phyloP scores from a whole-genome alignment of 2,797 vertebrate species.

The Hozukius guyotensis region DNA sequence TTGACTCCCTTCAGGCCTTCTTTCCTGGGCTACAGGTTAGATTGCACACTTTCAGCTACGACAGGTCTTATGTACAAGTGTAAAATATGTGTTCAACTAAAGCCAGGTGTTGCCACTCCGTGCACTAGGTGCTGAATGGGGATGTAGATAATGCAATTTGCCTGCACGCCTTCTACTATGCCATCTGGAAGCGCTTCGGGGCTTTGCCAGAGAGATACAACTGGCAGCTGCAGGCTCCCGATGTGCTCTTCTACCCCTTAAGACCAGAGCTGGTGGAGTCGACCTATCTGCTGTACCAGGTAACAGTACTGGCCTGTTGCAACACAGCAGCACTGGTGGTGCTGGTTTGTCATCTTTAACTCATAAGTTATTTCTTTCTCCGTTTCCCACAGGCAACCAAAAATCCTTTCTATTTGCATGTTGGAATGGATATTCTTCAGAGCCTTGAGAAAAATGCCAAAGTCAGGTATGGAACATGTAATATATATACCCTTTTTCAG shows the following conservation, averaged over 20 bases:
- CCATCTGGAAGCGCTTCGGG: slow-evolving; percentile 98
- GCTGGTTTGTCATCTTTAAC: neutral
- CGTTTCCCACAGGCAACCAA: slow-evolving; percentile 90
- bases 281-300: slow-evolving; percentile 98
- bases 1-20: slow-evolving; percentile 98
- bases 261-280: slow-evolving; percentile 97
- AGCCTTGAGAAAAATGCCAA: slow-evolving; percentile 97
- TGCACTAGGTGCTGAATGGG: slow-evolving; percentile 91
- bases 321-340: neutral
- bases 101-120: neutral
- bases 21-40: slow-evolving; percentile 96
- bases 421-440: slow-evolving; percentile 98
- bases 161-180: slow-evolving; percentile 98
- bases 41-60: neutral
- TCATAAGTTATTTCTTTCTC: neutral
- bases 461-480: slow-evolving; percentile 87
- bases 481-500: neutral
- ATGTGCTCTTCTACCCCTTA: slow-evolving; percentile 96
- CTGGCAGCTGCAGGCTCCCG: slow-evolving; percentile 97
- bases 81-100: neutral
- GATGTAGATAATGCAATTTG: slow-evolving; percentile 99
- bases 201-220: slow-evolving; percentile 97
- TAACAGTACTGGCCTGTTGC: slow-evolving; percentile 53
- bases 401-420: slow-evolving; percentile 99
- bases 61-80: neutral